Conservation (phyloP, 2,888 invertebrate genomes). For the Zygothrica quintamaculata region DNA sequence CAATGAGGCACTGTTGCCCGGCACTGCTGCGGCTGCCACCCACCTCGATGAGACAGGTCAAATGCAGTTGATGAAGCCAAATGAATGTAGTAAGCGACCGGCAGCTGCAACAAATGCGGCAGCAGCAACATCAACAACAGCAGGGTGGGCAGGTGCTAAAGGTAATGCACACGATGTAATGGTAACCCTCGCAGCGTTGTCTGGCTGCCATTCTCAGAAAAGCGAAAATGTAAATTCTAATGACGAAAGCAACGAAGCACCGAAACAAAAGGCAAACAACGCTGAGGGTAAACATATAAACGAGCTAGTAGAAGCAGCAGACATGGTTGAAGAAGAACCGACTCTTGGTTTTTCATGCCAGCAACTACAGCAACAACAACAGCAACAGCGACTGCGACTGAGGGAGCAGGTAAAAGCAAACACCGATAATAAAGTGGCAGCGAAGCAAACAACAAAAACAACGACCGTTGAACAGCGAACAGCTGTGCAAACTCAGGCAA, state of each 20-base stretch:
- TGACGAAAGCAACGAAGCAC: conserved; percentile 61
- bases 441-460: conserved; percentile 40
- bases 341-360: conserved; percentile 58
- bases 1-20: conserved; percentile 79
- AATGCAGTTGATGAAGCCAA: conserved; percentile 42
- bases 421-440: conserved; percentile 62
- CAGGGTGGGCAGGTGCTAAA: conserved; percentile 23
- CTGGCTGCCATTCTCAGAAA: conserved; percentile 62
- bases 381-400: conserved; percentile 23
- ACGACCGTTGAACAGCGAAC: conserved; percentile 51
- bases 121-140: conserved; percentile 11
- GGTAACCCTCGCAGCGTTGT: conserved; percentile 31
- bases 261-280: conserved; percentile 49
- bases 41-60: conserved; percentile 13
- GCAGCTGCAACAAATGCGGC: conserved; percentile 25
- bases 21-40: conserved; percentile 66
- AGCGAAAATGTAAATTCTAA: conserved; percentile 61
- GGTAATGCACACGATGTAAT: conserved; percentile 23
- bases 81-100: no score
- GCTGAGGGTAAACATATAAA: conserved; percentile 59
- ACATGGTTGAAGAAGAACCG: conserved; percentile 40
- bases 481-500: conserved; percentile 68
- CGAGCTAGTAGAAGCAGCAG: conserved; percentile 42
- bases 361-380: conserved; percentile 20
- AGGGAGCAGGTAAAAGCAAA: conserved; percentile 75